Evolutionary conservation across 1,140 invertebrate genomes (phyloP).

Genomic region (Condylostylus longicornis): DNA sequence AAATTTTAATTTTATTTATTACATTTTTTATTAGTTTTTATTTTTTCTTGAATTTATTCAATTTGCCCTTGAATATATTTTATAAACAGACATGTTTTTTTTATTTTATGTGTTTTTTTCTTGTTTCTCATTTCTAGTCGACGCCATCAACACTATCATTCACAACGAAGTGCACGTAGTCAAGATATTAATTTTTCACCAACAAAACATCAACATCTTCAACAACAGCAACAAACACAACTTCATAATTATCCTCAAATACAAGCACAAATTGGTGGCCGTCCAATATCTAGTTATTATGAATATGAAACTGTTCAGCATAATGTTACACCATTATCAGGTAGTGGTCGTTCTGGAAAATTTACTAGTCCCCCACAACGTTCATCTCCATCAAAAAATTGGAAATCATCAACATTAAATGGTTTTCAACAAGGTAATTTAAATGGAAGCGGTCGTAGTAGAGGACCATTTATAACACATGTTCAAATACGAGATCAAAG

Average conservation of each 20-base stretch:
- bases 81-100: conserved; percentile 2
- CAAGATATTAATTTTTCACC: conserved; percentile 32
- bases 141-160: conserved; percentile 57
- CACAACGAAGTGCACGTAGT: conserved; percentile 51
- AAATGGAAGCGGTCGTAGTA: conserved; percentile 29
- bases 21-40: conserved; percentile 6
- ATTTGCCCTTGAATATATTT: background rate
- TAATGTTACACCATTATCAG: conserved; percentile 13
- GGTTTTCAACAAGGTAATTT: conserved; percentile 20
- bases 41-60: conserved; percentile 7
- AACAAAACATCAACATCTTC: conserved; percentile 14
- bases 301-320: conserved; percentile 66
- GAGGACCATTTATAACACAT: conserved; percentile 42
- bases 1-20: conserved; percentile 12
- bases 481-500: conserved; percentile 32
- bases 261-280: conserved; percentile 12
- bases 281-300: conserved; percentile 66
- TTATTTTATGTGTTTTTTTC: conserved; percentile 5
- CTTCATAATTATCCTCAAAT: conserved; percentile 1
- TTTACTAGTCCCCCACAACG: conserved; percentile 19
- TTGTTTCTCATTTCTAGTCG: conserved; percentile 35
- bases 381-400: conserved; percentile 11
- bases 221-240: conserved; percentile 5
- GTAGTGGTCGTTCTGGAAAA: conserved; percentile 13
- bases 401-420: conserved; percentile 24